Evolutionary conservation across 2,113 vertebrate species (phyloP), one percentile per base, ranked within the genome.

Genomic region (Natator depressus): DNA sequence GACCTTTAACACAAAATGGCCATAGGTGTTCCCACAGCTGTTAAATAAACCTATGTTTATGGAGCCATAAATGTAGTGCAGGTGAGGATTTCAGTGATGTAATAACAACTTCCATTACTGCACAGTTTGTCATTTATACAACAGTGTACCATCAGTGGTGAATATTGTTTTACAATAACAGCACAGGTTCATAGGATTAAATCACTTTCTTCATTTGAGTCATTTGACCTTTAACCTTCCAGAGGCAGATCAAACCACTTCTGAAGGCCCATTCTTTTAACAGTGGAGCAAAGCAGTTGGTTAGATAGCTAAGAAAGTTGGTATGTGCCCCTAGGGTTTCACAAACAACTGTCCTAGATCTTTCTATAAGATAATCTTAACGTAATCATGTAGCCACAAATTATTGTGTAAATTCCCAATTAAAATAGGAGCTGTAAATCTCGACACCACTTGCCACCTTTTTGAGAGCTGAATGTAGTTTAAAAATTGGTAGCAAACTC

Each of bases 191-290:
- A 98, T 95, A 91, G 97, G 98, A 98, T 97, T 98, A 98, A 98
- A 97, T 98, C 97, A 97, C 97, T 98, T 98, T 98, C 97, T 98
- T 98, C 96, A 96, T 98, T 99, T 98, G 97, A 97, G 95, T 98
- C 98, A 98, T 98, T 98, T 88, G 97, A 98, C 98, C 97, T 97
- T 97, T 98, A 98, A 97, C 98, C 98, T 98, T 94, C 92, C 97
- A 96, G 97, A 98, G 98, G 98, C 98, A 98, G 98, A 98, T 98
- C 98, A 98, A 99, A 98, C 98, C 93, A 96, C 98, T 98, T 97
- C 98, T 98, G 97, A 98, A 98, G 98, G 96, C 93, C 98, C 92
- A 97, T 98, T 98, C 97, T 98, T 98, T 97, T 98, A 98, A 98
- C 97, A 12, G 25, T 96, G 97, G 97, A 98, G 98, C 95, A 98